Percentiles rank a stretch among this genome's conserved stretches.
phyloP scores from a whole-genome alignment of 1,140 invertebrate species.

The Nixonia krombeini region DNA sequence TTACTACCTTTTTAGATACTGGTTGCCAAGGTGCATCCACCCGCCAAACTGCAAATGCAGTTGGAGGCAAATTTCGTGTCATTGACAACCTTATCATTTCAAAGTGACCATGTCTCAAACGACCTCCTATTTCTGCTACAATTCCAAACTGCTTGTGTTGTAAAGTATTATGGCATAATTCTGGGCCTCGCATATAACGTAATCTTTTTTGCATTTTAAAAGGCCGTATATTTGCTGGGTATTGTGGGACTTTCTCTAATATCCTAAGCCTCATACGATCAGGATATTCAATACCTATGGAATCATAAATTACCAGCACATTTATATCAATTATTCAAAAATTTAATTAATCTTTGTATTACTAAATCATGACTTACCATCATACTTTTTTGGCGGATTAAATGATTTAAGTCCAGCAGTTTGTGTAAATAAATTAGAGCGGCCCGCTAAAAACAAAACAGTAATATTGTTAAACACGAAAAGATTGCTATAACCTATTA shows the following conservation, averaged over 20 bases:
- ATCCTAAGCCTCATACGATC: conserved; percentile 79
- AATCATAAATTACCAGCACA: too few relatives aligned
- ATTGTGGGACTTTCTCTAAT: conserved; percentile 81
- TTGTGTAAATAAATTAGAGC: conserved; percentile 46
- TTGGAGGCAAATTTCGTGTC: conserved; percentile 82
- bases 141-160: conserved; percentile 93
- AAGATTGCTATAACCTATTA: too few relatives aligned
- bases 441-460: too few relatives aligned
- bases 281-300: conserved; percentile 82
- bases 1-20: conserved; percentile 84
- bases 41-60: conserved; percentile 96
- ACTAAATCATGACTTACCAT: too few relatives aligned
- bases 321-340: too few relatives aligned
- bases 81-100: conserved; percentile 89
- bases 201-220: conserved; percentile 89
- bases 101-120: conserved; percentile 84
- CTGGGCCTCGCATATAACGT: conserved; percentile 90
- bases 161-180: conserved; percentile 86
- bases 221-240: conserved; percentile 76
- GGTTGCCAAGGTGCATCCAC: conserved; percentile 96
- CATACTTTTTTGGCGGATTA: conserved; percentile 62
- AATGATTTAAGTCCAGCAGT: conserved; percentile 76
- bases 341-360: too few relatives aligned
- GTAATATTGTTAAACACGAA: too few relatives aligned
- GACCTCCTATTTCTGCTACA: conserved; percentile 86